Evolutionary conservation across 2,888 invertebrate genomes (phyloP).

Genomic region (Anoplius nigerrimus): DNA sequence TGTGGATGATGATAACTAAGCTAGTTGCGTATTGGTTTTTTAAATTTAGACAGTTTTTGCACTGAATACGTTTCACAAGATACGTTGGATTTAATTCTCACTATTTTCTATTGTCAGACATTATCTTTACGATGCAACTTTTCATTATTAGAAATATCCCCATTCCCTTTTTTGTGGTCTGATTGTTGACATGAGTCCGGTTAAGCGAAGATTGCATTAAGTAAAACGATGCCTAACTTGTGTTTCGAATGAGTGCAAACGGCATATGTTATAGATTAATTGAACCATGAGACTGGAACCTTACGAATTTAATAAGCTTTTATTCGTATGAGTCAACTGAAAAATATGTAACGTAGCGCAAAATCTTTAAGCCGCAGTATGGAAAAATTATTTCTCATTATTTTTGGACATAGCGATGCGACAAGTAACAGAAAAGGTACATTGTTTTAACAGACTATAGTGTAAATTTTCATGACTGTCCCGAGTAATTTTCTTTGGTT

Average conservation of each 20-base stretch:
- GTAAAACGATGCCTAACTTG: too few species aligned
- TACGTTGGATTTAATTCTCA: conserved; percentile 37
- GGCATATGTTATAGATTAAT: too few species aligned
- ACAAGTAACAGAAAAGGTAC: conserved; percentile 10
- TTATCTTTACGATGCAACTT: conserved; percentile 4
- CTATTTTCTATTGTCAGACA: conserved; percentile 32
- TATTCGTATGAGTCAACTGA: conserved; percentile 15
- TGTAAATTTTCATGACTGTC: conserved; percentile 8
- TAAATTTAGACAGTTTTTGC: conserved; percentile 49
- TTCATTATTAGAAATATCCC: too few species aligned
- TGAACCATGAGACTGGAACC: conserved; percentile 23
- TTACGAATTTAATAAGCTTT: conserved; percentile 20
- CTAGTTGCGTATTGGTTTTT: conserved; percentile 21
- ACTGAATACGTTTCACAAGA: conserved; percentile 51
- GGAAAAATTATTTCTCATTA: neutral
- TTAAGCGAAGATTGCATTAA: too few species aligned
- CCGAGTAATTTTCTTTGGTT: conserved; percentile 29
- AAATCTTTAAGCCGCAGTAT: neutral
- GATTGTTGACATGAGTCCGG: too few species aligned
- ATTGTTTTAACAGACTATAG: conserved; percentile 17
- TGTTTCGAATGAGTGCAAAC: too few species aligned
- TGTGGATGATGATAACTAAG: neutral
- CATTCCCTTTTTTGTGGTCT: too few species aligned
- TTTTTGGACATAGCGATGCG: neutral
- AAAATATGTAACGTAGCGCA: neutral